Base-by-base conservation (phyloP, 2,113 vertebrate genomes). In the Dasyprocta punctata region DNA sequence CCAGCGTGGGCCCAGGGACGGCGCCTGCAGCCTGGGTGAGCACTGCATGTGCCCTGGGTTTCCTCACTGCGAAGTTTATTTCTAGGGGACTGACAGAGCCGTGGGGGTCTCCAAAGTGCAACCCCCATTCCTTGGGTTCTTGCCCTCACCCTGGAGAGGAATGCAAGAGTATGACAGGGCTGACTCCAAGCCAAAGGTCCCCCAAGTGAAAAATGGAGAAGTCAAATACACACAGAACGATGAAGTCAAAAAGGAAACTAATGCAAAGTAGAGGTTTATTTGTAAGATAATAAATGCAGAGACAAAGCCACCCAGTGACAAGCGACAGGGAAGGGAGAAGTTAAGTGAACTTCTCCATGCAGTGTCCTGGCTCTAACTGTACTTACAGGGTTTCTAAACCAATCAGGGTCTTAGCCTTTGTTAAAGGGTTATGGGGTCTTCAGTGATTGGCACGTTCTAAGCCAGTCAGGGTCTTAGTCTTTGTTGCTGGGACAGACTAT, bases 1-100 rank as follows among this genome's bases (percentile, higher is more conserved):
- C 99, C 99, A 61, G 99, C 99, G 52, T 52, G 52, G 52, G 52
- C 52, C 52, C 52, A 49, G 52, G 52, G 12, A 52, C 52, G 52
- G 12, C 52, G 52, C 52, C 52, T 52, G 52, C 52, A 4, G 47
- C 47, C 47, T 99, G 98, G 92, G 91, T 96, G 63, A 92, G 38
- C 30, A 36, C 60, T 10, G 20, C 52, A 26, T 0, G 33, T n/a
- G 52, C 24, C 47, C 71, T 38, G 13, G 0, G 1, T 61, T n/a
- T n/a, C 38, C 41, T 71, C 30, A 3, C 26, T 47, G 12, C 9
- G 52, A n/a, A 36, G 28, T 63, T 82, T 13, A 38, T 28, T 22
- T 78, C 20, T 1, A 6, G 17, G 41, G 71, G 20, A 7, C n/a
- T 63, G 8, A 71, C 36, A 2, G 17, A 19, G 67, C 67, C n/a